Conservation (phyloP, 2,113 vertebrate species). For the Nerophis lumbriciformis region DNA sequence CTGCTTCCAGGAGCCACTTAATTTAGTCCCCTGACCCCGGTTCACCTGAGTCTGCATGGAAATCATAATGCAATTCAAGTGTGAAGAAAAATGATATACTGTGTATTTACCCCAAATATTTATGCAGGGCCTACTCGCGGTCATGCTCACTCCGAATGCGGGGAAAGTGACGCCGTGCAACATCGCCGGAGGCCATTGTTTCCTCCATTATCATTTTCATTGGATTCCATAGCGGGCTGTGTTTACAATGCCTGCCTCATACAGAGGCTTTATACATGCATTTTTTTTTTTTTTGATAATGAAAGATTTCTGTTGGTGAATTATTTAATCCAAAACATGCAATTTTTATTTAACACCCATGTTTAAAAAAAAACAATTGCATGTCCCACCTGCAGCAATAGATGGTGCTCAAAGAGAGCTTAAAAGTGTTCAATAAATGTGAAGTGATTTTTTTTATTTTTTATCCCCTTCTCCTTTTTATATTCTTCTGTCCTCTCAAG, state of each 20-base stretch:
- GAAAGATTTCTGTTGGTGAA: conserved; percentile 37
- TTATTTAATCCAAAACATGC: conserved; percentile 23
- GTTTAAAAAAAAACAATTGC: conserved; percentile 9
- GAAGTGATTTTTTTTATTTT: neutral
- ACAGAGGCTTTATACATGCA: conserved; percentile 48
- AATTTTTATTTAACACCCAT: conserved; percentile 19
- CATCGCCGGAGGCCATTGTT: conserved; percentile 67
- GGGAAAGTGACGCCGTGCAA: conserved; percentile 73
- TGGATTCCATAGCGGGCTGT: conserved; percentile 59
- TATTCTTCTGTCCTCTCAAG: conserved; percentile 27
- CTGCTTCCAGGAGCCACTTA: conserved; percentile 94
- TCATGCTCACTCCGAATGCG: conserved; percentile 80
- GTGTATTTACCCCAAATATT: conserved; percentile 94
- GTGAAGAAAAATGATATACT: conserved; percentile 97
- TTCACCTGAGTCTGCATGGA: conserved; percentile 96
- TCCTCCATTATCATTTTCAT: conserved; percentile 73
- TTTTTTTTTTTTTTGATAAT: conserved; percentile 39
- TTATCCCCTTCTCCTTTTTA: conserved; percentile 9
- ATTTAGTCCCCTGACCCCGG: conserved; percentile 94
- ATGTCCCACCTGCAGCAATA: conserved; percentile 4
- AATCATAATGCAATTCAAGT: conserved; percentile 97
- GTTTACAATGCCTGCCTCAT: conserved; percentile 62
- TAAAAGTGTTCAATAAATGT: neutral
- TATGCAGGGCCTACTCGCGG: conserved; percentile 88
- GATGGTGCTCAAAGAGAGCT: neutral